Base-by-base conservation (phyloP, 2,113 vertebrate species). In the Campylomormyrus numenius region DNA sequence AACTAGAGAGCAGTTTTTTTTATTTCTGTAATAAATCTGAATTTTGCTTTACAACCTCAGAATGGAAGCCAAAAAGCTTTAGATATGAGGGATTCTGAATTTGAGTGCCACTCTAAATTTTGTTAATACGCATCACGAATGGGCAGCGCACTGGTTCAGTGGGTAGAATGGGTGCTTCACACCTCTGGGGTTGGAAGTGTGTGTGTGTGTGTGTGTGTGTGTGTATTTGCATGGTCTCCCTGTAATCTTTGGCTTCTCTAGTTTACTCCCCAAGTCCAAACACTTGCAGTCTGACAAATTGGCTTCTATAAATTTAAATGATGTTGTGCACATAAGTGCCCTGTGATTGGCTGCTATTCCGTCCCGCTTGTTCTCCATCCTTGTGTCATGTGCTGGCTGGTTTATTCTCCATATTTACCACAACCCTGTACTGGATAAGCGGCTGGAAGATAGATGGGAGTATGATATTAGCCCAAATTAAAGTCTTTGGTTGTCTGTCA, bases 31-130 rank as follows among this genome's bases (percentile, higher is more conserved):
- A 42, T 80, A 80, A 80, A 80, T 80, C 74, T 17, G 35, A 80
- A 80, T 80, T 35, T 42, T 42, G 35, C 74, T 80, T 80, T 15
- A 80, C n/a, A 70, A 13, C 62, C 62, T 70, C 35, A 42, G 74
- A 80, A 39, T 80, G 35, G 74, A 80, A 80, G 74, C 31, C 74
- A 80, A 80, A 80, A 39, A 80, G 17, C 31, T 80, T 80, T 80
- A 80, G 74, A 80, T 80, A 42, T 80, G 70, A 77, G 35, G 70
- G 11, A 66, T n/a, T 70, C 27, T 70, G 27, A 70, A 42, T 80
- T 80, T 42, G 35, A 80, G 74, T 80, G 74, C 74, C 74, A 80
- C 74, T 80, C 74, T 42, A 80, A 80, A 80, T 80, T 80, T 80
- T 42, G 74, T 80, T 80, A 35, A 80, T 80, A 80, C 2, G 31